These are phyloP conservation scores for Subanguina moxae DNA, from an alignment of 1,140 invertebrate species.

Conservation along the genomic window DNA sequence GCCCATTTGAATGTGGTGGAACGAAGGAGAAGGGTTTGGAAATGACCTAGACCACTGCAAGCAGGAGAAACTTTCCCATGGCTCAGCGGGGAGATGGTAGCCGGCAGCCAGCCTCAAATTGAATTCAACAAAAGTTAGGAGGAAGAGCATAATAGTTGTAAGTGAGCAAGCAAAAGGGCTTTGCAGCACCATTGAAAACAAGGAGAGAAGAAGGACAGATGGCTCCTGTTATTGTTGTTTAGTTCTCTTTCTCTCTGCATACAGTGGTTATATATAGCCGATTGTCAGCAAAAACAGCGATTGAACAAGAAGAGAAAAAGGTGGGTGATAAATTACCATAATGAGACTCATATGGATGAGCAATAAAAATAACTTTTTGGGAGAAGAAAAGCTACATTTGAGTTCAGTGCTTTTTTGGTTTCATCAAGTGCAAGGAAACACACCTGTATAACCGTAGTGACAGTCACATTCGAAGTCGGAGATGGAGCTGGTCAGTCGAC, in stretches of 20 bases:
- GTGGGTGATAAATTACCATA: not conserved
- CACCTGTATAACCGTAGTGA: not conserved
- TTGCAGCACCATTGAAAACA: not conserved
- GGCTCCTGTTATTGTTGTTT: not conserved
- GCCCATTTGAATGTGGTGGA: not conserved
- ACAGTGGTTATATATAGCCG: too few species aligned
- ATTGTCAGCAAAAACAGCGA: not conserved
- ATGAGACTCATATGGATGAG: not conserved
- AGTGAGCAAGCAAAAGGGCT: not conserved
- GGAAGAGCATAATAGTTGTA: not conserved
- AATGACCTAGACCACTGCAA: not conserved
- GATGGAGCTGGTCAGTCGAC: not conserved
- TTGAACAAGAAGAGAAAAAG: not conserved
- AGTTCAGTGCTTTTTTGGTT: not conserved
- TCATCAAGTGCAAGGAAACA: not conserved
- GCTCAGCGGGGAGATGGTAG: not conserved
- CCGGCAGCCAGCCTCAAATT: not conserved
- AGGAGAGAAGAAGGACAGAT: not conserved
- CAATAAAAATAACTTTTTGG: not conserved
- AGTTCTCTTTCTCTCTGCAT: too few species aligned
- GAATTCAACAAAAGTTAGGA: not conserved
- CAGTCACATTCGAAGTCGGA: conserved; percentile 1
- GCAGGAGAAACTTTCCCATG: not conserved
- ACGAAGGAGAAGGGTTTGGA: not conserved
- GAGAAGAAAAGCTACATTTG: not conserved